Evolutionary conservation across 2,113 vertebrate species (phyloP).

Genomic region (Anarhynchus alexandrinus): DNA sequence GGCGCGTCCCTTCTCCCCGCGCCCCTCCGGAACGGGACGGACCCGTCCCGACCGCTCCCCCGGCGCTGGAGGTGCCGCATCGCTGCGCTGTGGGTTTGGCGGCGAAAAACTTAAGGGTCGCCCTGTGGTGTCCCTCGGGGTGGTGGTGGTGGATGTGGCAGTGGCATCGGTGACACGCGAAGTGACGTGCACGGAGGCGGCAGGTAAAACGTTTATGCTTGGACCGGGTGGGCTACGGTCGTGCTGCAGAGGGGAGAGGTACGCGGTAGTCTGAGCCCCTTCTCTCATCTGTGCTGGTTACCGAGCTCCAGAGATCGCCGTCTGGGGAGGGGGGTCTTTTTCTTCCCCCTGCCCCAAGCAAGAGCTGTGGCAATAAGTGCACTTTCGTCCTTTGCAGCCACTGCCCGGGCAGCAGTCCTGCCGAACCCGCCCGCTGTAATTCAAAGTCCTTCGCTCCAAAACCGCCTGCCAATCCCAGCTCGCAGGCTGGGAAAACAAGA

Average conservation of each 20-base stretch:
- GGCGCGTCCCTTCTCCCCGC: no score
- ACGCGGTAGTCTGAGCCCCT: not conserved
- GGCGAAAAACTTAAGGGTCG: rapidly evolving
- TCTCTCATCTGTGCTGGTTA: rapidly evolving
- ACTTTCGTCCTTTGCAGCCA: not conserved
- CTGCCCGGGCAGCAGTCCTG: not conserved
- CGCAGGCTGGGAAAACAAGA: not conserved
- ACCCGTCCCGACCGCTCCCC: not conserved
- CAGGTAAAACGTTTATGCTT: rapidly evolving
- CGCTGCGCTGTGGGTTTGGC: not conserved
- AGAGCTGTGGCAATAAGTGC: rapidly evolving
- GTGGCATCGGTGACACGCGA: rapidly evolving
- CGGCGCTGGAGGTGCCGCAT: not conserved
- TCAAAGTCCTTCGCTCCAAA: constrained; percentile 42
- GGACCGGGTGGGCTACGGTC: rapidly evolving
- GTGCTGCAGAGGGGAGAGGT: rapidly evolving
- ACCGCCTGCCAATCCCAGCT: constrained; percentile 3
- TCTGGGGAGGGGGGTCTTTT: rapidly evolving
- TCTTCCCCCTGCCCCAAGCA: no score
- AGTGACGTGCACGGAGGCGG: not conserved
- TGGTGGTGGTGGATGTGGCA: not conserved
- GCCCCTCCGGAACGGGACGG: not conserved
- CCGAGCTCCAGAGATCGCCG: rapidly evolving
- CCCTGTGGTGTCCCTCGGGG: not conserved
- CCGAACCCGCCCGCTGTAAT: not conserved